phyloP scores from a whole-genome alignment of 2,113 vertebrate species.

The Ceuthmochares aereus region DNA sequence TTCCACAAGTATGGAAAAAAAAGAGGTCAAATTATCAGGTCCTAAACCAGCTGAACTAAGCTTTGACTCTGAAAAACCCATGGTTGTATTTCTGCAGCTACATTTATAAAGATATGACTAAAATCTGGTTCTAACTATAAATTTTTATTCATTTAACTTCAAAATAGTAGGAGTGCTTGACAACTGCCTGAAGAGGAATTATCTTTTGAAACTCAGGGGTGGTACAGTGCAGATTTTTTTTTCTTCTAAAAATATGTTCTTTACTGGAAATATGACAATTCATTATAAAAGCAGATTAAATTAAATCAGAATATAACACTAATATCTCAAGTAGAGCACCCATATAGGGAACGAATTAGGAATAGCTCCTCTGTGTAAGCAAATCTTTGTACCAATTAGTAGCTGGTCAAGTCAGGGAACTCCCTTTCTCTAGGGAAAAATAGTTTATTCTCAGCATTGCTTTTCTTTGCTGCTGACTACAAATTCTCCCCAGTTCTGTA shows the following conservation, averaged over 20 bases:
- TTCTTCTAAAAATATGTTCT: background rate
- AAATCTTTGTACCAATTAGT: slow-evolving; percentile 48
- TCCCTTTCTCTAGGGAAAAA: slow-evolving; percentile 22
- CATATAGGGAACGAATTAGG: slow-evolving; percentile 52
- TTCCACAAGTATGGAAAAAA: background rate
- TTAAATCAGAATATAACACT: slow-evolving; percentile 37
- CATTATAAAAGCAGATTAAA: slow-evolving; percentile 1
- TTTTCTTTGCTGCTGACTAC: background rate
- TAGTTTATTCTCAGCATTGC: background rate
- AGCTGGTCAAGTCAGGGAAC: slow-evolving; percentile 37
- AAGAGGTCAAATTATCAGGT: background rate
- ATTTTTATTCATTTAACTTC: background rate
- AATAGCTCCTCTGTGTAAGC: slow-evolving; percentile 40
- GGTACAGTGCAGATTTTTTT: background rate
- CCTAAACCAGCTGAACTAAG: background rate
- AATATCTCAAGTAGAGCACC: slow-evolving; percentile 49
- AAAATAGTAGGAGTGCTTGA: background rate
- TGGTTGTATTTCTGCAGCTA: background rate
- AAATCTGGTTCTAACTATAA: background rate
- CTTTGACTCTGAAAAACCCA: background rate
- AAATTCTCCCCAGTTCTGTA: background rate
- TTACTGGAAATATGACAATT: slow-evolving; percentile 6
- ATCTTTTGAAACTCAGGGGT: background rate
- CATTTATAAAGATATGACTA: background rate
- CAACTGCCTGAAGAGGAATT: background rate